These are phyloP conservation scores for Ctenopoma kingsleyae DNA, from an alignment of 2,797 vertebrate species.

Conservation along the genomic window DNA sequence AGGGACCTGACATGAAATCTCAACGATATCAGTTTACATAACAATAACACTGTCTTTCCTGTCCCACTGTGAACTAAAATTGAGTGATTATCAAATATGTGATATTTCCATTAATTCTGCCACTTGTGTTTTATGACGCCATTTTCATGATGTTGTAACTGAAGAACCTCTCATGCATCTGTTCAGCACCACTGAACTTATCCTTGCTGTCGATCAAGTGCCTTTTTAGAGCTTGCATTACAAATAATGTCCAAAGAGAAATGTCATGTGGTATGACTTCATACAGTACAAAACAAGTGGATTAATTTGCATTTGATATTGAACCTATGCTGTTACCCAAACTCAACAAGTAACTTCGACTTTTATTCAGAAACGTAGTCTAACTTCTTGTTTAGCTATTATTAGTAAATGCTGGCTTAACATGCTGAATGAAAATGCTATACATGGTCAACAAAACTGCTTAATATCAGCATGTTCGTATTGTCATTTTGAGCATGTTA, in stretches of 20 bases:
- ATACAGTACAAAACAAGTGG: constrained; percentile 1
- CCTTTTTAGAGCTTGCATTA: constrained; percentile 36
- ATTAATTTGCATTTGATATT: constrained; percentile 2
- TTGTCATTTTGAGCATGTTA: too few relatives aligned
- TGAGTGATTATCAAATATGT: constrained; percentile 37
- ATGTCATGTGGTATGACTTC: constrained; percentile 2
- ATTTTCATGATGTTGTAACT: constrained; percentile 14
- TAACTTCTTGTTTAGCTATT: too few relatives aligned
- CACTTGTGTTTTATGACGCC: constrained; percentile 38
- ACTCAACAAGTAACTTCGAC: too few relatives aligned
- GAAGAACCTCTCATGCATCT: constrained; percentile 46
- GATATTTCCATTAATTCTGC: constrained; percentile 41
- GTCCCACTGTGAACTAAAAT: constrained; percentile 21
- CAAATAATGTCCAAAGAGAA: constrained; percentile 20
- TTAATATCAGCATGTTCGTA: neutral
- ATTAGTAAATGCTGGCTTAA: too few relatives aligned
- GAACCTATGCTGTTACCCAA: too few relatives aligned
- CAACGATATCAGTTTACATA: constrained; percentile 20
- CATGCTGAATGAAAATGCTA: too few relatives aligned
- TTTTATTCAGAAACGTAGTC: too few relatives aligned
- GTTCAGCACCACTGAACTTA: constrained; percentile 28
- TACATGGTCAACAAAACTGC: too few relatives aligned
- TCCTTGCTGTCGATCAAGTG: constrained; percentile 37
- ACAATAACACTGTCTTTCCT: constrained; percentile 22
- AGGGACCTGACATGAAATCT: constrained; percentile 26